Percentiles rank a stretch among this genome's conserved stretches.
Conservation (phyloP, 2,888 invertebrate genomes). For the Eugnorisma glareosa region DNA sequence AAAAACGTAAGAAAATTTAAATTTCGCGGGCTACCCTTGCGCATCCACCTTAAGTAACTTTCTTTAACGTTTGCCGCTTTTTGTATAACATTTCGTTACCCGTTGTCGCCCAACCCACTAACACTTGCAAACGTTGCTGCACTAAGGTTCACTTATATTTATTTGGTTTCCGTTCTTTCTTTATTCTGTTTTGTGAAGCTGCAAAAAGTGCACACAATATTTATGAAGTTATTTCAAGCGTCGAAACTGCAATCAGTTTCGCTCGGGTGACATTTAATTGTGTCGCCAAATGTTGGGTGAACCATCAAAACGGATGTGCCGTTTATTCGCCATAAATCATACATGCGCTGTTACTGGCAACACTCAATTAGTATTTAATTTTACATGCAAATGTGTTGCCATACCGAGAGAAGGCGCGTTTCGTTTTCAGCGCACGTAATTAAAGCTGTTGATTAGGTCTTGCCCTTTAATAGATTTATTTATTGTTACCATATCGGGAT, state of each 20-base stretch:
- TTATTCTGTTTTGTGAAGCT: not conserved
- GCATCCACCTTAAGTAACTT: not conserved
- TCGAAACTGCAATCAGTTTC: conserved; percentile 39
- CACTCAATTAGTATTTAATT: conserved; percentile 59
- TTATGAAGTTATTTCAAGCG: conserved; percentile 30
- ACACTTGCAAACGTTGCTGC: not conserved
- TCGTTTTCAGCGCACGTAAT: conserved; percentile 31
- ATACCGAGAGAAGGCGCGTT: conserved; percentile 5
- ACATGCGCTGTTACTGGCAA: conserved; percentile 34
- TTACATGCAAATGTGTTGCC: conserved; percentile 38
- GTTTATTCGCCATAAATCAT: conserved; percentile 45
- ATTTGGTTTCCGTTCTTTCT: not conserved
- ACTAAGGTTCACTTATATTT: not conserved
- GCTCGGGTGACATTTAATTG: conserved; percentile 61
- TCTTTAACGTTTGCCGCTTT: not conserved
- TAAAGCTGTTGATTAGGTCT: conserved; percentile 32
- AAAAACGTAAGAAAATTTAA: no score
- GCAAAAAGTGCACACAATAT: conserved; percentile 21
- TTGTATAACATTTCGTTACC: not conserved
- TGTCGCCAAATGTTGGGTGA: conserved; percentile 63
- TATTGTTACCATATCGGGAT: not conserved
- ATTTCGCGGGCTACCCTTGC: no score
- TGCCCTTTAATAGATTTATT: not conserved
- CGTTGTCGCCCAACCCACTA: not conserved
- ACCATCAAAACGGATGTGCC: conserved; percentile 48